Percentiles rank a stretch among this genome's conserved stretches.
Evolutionary conservation across 2,113 vertebrate species (phyloP).

Genomic region (Sigmodon hispidus): DNA sequence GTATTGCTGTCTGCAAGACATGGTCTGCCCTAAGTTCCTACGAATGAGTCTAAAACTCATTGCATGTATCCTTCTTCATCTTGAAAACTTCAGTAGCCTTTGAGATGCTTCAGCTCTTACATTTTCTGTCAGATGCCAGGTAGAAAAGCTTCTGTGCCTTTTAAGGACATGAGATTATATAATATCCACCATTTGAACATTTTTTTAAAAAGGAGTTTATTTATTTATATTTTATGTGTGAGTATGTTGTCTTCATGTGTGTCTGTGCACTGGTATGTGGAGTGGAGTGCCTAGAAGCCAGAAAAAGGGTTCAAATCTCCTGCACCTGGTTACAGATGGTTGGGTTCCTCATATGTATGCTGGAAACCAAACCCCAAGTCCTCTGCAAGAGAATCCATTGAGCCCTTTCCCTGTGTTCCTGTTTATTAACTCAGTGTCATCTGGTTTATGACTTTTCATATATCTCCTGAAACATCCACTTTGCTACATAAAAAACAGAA

Average conservation of each 20-base stretch:
- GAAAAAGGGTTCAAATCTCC: neutral
- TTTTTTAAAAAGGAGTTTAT: neutral
- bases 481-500: neutral
- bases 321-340: neutral
- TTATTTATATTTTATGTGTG: neutral
- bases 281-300: neutral
- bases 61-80: neutral
- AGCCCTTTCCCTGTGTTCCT: neutral
- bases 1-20: neutral
- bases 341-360: neutral
- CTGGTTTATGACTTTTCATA: neutral
- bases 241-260: neutral
- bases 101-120: neutral
- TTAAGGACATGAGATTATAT: neutral
- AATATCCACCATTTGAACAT: neutral
- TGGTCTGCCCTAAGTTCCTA: neutral
- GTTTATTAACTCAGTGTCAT: neutral
- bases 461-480: neutral
- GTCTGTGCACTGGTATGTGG: neutral
- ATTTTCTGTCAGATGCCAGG: neutral
- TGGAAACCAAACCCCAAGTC: neutral
- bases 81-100: neutral
- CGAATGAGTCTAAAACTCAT: neutral
- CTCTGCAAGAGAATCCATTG: neutral
- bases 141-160: slow-evolving; percentile 3